Evolutionary conservation across 2,888 invertebrate species (phyloP).

Genomic region (Cyaniris semiargus): DNA sequence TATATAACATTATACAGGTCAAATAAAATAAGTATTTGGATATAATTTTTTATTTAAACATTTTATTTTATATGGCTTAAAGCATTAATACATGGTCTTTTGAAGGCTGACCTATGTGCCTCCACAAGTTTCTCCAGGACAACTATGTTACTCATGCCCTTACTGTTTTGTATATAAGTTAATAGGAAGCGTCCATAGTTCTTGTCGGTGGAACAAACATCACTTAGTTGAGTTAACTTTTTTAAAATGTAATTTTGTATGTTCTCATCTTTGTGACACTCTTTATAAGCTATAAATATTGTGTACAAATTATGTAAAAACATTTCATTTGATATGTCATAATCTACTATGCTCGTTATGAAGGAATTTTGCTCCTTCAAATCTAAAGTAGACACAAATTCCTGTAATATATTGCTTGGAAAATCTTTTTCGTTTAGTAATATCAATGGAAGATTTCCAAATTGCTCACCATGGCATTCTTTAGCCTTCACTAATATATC

Average conservation of each 20-base stretch:
- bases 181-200: conserved; percentile 59
- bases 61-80: conserved; percentile 46
- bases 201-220: conserved; percentile 49
- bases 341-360: conserved; percentile 45
- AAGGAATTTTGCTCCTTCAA: conserved; percentile 45
- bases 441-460: conserved; percentile 47
- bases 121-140: conserved; percentile 52
- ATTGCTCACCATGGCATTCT: conserved; percentile 45
- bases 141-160: conserved; percentile 38
- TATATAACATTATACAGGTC: no score
- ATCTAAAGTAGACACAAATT: conserved; percentile 51
- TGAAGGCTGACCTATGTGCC: conserved; percentile 57
- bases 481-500: conserved; percentile 54
- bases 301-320: conserved; percentile 54
- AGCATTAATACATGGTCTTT: conserved; percentile 54
- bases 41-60: conserved; percentile 14
- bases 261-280: conserved; percentile 49
- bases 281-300: conserved; percentile 56
- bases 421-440: conserved; percentile 52
- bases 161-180: conserved; percentile 53
- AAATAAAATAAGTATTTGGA: background rate
- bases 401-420: conserved; percentile 51
- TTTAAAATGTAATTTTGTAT: conserved; percentile 52
- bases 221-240: conserved; percentile 45
- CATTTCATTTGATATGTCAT: conserved; percentile 48